Evolutionary conservation across 2,888 invertebrate genomes (phyloP), one percentile per base, ranked within the genome.

Genomic region (Theretra japonica): DNA sequence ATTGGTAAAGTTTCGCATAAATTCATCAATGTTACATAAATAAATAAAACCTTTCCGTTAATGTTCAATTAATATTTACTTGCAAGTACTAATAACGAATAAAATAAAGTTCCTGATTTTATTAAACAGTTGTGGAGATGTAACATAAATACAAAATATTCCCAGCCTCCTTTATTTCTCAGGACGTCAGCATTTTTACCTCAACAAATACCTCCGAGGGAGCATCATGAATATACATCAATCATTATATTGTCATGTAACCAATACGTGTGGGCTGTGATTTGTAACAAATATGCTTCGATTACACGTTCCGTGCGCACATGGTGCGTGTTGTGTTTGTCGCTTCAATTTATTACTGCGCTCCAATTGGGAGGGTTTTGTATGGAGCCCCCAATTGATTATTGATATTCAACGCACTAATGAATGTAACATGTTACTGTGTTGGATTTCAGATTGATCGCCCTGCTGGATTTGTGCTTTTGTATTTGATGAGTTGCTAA

Each of bases 291-390:
- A 58, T 58, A 58, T 58, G 23, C 23, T 58, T 58, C 58, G 58
- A 25, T 58, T 58, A 23, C 58, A 25, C 11, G 23, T 58, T 58
- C 58, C 25, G 25, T 1, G 15, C 17, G 15, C 15, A 25, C 25
- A 58, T 23, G 4, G 23, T 23, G 50, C 23, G 58, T 58, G 15
- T 11, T n/a, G 25, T 25, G 8, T 58, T 58, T 58, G 23, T 58
- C 58, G 58, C 58, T 58, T 58, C 58, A 23, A 58, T 58, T 58
- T 58, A 58, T 58, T 58, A 58, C 58, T 58, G 15, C 15, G 23
- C 58, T 58, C 58, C 23, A 23, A 25, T 23, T 58, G 58, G 58
- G 25, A 58, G 11, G 58, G 58, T 58, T 58, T 58, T 58, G 58
- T 58, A 4, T 15, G 23, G 11, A 25, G 15, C 58, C 23, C 7